These are phyloP conservation scores for Nomada flava DNA, from an alignment of 2,888 invertebrate species.

Conservation along the genomic window DNA sequence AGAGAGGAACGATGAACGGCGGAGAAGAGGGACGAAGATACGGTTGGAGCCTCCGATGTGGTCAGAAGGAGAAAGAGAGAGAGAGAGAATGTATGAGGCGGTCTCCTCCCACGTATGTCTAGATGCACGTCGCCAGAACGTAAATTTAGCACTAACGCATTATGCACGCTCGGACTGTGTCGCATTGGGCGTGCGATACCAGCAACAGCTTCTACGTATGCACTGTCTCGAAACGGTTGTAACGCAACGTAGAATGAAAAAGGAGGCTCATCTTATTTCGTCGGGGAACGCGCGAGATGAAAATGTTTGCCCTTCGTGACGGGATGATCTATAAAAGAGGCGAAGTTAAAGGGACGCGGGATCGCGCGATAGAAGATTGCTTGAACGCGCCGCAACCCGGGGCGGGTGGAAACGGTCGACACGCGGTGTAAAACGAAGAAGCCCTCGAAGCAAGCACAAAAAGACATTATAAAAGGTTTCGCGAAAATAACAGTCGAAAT, in stretches of 20 bases:
- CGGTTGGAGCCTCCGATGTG: neutral
- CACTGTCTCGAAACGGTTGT: slow-evolving; percentile 54
- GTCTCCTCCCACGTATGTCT: slow-evolving; percentile 76
- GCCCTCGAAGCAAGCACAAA: too few species aligned
- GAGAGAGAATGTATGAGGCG: slow-evolving; percentile 60
- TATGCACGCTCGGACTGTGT: slow-evolving; percentile 82
- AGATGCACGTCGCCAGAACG: slow-evolving; percentile 78
- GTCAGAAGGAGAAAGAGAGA: slow-evolving; percentile 21
- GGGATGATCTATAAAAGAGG: neutral
- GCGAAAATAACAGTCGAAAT: too few species aligned
- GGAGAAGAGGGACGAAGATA: slow-evolving; percentile 11
- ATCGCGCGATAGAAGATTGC: neutral
- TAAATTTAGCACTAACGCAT: slow-evolving; percentile 84
- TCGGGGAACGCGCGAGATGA: neutral
- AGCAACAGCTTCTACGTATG: slow-evolving; percentile 56
- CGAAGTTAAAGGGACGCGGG: neutral
- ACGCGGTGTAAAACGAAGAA: too few species aligned
- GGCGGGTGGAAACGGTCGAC: neutral
- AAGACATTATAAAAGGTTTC: too few species aligned
- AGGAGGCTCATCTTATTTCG: neutral
- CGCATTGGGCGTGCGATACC: slow-evolving; percentile 80
- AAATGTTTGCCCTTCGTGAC: neutral
- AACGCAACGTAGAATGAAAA: slow-evolving; percentile 18
- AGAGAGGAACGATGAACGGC: slow-evolving; percentile 16
- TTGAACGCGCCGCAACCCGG: slow-evolving; percentile 19